phyloP scores from a whole-genome alignment of 2,888 invertebrate genomes.

The Portevinia maculata region DNA sequence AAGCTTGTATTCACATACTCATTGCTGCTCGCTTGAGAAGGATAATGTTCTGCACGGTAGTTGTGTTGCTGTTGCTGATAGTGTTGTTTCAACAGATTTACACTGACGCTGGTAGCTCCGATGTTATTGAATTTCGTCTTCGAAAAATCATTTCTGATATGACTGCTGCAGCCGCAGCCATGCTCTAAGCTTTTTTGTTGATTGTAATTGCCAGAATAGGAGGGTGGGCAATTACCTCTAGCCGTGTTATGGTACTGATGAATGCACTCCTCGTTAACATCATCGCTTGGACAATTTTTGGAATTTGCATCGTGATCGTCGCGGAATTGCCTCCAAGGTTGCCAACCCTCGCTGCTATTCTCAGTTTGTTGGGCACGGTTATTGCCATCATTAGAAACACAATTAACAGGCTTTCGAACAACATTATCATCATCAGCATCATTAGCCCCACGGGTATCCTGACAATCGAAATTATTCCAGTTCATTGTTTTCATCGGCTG shows the following conservation, averaged over 20 bases:
- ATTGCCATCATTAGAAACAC: slow-evolving; percentile 49
- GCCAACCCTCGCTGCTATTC: slow-evolving; percentile 32
- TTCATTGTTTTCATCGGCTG: slow-evolving; percentile 61
- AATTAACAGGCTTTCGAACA: slow-evolving; percentile 63
- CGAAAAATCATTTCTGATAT: slow-evolving; percentile 53
- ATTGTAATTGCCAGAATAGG: slow-evolving; percentile 59
- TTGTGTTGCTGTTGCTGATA: slow-evolving; percentile 61
- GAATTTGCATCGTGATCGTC: slow-evolving; percentile 45
- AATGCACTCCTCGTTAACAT: slow-evolving; percentile 24
- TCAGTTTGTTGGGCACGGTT: slow-evolving; percentile 11
- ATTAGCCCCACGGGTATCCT: slow-evolving; percentile 42
- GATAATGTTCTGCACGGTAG: slow-evolving; percentile 35
- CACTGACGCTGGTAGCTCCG: slow-evolving; percentile 66
- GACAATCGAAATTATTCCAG: slow-evolving; percentile 75
- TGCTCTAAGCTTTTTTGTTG: slow-evolving; percentile 55
- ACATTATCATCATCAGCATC: slow-evolving; percentile 51
- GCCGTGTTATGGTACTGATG: slow-evolving; percentile 62
- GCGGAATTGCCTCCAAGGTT: slow-evolving; percentile 41
- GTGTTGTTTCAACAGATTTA: slow-evolving; percentile 74
- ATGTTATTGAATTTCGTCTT: slow-evolving; percentile 69
- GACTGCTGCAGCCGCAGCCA: slow-evolving; percentile 47
- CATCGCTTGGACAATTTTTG: slow-evolving; percentile 35
- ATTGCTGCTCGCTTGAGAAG: slow-evolving; percentile 55
- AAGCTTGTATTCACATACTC: slow-evolving; percentile 73
- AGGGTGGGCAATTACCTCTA: slow-evolving; percentile 21